Percentiles rank a stretch among this genome's conserved stretches.
Conservation (phyloP, 2,797 vertebrate species). For the Uromys caudimaculatus region DNA sequence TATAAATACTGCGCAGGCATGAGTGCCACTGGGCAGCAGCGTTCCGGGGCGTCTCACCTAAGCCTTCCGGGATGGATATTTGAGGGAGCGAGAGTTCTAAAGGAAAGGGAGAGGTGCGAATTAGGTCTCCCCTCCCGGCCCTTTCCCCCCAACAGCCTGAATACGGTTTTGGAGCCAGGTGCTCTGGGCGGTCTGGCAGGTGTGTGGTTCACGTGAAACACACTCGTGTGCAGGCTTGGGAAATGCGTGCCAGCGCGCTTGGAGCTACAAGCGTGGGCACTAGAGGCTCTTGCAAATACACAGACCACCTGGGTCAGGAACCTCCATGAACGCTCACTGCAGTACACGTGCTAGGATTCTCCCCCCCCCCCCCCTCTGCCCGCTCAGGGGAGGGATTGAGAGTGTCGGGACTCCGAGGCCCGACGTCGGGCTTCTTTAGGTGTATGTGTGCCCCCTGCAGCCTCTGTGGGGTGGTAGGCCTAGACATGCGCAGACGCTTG, state of each 20-base stretch:
- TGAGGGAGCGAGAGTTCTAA: background rate
- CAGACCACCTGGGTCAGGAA: background rate
- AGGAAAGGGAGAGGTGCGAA: background rate
- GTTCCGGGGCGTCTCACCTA: conserved; percentile 21
- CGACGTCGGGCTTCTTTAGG: background rate
- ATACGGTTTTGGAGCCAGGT: conserved; percentile 63
- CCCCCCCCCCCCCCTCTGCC: background rate
- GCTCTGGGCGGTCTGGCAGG: conserved; percentile 73
- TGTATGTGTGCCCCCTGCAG: background rate
- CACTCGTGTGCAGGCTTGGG: conserved; percentile 57
- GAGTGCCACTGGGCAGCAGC: conserved; percentile 28
- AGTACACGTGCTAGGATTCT: background rate
- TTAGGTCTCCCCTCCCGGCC: background rate
- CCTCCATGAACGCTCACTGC: background rate
- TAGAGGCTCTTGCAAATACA: background rate
- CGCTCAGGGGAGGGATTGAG: background rate
- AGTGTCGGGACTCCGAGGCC: no score
- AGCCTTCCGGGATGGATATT: conserved; percentile 58
- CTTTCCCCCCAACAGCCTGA: conserved; percentile 53
- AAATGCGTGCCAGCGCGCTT: conserved; percentile 8
- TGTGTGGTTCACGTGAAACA: conserved; percentile 71
- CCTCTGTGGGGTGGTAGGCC: background rate
- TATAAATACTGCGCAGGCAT: conserved; percentile 53
- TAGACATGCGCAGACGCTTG: background rate
- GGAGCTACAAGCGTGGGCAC: conserved; percentile 42